Percentiles rank a stretch among this genome's conserved stretches.
These are phyloP conservation scores for Diplogasteroides magnus DNA, from an alignment of 1,140 invertebrate genomes.

Conservation along the genomic window DNA sequence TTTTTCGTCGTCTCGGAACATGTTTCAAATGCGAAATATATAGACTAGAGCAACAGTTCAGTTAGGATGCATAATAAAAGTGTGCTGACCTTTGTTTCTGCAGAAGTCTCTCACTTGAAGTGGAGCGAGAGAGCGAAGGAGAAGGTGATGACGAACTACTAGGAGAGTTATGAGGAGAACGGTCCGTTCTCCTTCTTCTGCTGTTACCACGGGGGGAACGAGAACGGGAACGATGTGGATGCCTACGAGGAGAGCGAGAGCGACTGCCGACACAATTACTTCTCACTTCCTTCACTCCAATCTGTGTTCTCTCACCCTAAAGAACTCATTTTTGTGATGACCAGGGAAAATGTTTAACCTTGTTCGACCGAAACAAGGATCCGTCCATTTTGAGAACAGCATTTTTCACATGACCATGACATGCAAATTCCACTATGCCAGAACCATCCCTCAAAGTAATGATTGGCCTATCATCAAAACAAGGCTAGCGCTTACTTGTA, in stretches of 20 bases:
- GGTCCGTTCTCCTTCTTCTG: slow-evolving; percentile 11
- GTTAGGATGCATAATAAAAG: too few species aligned
- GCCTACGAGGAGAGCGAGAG: slow-evolving; percentile 10
- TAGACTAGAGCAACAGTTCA: too few species aligned
- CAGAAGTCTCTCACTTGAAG: too few species aligned
- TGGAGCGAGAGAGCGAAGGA: slow-evolving; percentile 31
- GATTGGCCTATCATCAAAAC: too few species aligned
- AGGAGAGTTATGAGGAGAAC: slow-evolving; percentile 24
- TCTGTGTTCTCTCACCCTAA: slow-evolving; percentile 39
- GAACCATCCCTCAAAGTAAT: slow-evolving; percentile 97
- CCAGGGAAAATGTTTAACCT: too few species aligned
- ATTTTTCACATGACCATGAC: slow-evolving; percentile 98
- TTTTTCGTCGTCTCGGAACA: too few species aligned
- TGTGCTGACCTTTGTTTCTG: too few species aligned
- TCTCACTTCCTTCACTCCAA: slow-evolving; percentile 32
- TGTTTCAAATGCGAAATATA: too few species aligned
- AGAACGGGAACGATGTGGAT: slow-evolving; percentile 13
- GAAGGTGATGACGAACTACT: slow-evolving; percentile 23
- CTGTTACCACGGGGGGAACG: too few species aligned
- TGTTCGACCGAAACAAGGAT: slow-evolving; percentile 91
- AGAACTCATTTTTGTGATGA: too few species aligned
- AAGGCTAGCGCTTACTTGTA: too few species aligned
- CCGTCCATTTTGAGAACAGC: slow-evolving; percentile 95
- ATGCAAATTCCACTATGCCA: slow-evolving; percentile 91
- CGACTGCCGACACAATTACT: slow-evolving; percentile 11